These are phyloP conservation scores for Eristalis arbustorum DNA, from an alignment of 2,888 invertebrate genomes.

Conservation along the genomic window DNA sequence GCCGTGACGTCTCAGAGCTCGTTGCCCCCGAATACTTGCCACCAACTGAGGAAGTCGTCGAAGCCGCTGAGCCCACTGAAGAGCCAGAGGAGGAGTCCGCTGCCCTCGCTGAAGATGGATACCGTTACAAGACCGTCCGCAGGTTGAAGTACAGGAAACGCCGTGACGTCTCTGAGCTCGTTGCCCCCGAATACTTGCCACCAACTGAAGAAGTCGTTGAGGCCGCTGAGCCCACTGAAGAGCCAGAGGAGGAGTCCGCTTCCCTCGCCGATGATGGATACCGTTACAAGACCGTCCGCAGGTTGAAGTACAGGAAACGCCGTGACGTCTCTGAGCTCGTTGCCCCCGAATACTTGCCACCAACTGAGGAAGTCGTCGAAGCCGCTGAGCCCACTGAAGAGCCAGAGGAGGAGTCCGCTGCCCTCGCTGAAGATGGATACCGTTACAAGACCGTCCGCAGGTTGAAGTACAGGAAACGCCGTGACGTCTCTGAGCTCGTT, in stretches of 20 bases:
- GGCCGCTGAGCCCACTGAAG: conserved; percentile 16
- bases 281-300: conserved; percentile 53
- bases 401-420: conserved; percentile 71
- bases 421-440: conserved; percentile 50
- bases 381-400: conserved; percentile 59
- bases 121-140: conserved; percentile 75
- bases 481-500: conserved; percentile 30
- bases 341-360: conserved; percentile 73
- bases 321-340: conserved; percentile 29
- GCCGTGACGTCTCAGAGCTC: conserved; percentile 37
- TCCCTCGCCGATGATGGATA: conserved; percentile 45
- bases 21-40: conserved; percentile 71
- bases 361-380: conserved; percentile 65
- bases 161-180: conserved; percentile 75
- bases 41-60: conserved; percentile 68
- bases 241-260: neutral
- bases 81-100: conserved; percentile 67
- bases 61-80: conserved; percentile 23
- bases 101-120: conserved; percentile 73
- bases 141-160: conserved; percentile 75
- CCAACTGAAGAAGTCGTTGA: neutral
- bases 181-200: neutral
- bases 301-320: conserved; percentile 41
- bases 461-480: conserved; percentile 41
- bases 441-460: conserved; percentile 51